Evolutionary conservation across 1,140 invertebrate genomes (phyloP).

Genomic region (Penaeus vannamei): DNA sequence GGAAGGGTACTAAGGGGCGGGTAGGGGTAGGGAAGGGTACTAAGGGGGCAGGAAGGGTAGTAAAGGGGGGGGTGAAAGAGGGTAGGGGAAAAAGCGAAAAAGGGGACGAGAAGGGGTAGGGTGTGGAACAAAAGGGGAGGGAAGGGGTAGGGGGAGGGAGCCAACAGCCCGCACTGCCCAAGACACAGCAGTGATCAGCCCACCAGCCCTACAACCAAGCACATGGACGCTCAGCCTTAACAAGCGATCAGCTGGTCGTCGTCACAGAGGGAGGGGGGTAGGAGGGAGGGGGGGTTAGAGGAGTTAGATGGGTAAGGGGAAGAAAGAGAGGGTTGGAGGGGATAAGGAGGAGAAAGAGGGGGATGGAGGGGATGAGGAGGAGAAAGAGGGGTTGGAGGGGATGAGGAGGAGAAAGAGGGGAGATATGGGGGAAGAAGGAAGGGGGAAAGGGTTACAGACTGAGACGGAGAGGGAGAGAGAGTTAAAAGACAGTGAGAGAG

Average conservation of each 20-base stretch:
- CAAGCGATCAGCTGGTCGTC: too few relatives aligned
- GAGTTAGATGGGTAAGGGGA: not conserved
- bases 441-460: not conserved
- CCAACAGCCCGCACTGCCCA: too few relatives aligned
- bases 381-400: not conserved
- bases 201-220: too few relatives aligned
- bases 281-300: not conserved
- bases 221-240: too few relatives aligned
- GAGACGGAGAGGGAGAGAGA: not conserved
- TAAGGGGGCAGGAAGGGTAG: not conserved
- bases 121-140: too few relatives aligned
- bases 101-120: not conserved
- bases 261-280: not conserved
- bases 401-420: not conserved
- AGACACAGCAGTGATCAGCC: too few relatives aligned
- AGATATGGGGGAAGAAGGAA: not conserved
- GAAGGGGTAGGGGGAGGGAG: too few relatives aligned
- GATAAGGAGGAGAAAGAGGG: not conserved
- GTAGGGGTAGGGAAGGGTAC: not conserved
- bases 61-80: not conserved
- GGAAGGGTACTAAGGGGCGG: not conserved
- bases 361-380: not conserved
- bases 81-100: not conserved
- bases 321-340: not conserved
- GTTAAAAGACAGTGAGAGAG: not conserved